Evolutionary conservation across 2,797 vertebrate genomes (phyloP).

Genomic region (Schizopygopsis malacanthus): DNA sequence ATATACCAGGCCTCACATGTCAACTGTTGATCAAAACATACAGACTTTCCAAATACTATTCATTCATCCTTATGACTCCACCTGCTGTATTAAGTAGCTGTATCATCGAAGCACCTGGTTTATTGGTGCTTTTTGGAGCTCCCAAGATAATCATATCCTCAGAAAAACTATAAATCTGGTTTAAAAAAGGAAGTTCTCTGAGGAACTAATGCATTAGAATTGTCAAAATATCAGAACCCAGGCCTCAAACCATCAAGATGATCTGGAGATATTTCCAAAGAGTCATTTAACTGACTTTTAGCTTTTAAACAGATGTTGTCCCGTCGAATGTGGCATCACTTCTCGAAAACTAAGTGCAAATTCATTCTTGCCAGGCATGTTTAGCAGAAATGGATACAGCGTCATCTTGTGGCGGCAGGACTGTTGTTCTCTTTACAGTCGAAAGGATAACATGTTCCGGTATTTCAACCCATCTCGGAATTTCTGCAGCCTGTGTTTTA

Average conservation of each 20-base stretch:
- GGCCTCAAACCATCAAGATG: not conserved
- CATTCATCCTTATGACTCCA: not conserved
- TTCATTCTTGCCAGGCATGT: not conserved
- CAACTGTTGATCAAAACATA: slow-evolving; percentile 15
- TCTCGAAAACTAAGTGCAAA: not conserved
- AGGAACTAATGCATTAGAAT: not conserved
- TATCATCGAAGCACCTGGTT: not conserved
- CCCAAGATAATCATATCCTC: not conserved
- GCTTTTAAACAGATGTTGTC: not conserved
- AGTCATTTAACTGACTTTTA: not conserved
- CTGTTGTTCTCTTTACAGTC: not conserved
- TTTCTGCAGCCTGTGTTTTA: not conserved
- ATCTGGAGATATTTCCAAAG: not conserved
- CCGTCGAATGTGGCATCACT: not conserved
- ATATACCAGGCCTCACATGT: slow-evolving; percentile 3
- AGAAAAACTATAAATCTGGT: not conserved
- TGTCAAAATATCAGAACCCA: not conserved
- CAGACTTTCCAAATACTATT: slow-evolving; percentile 1
- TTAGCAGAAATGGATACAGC: not conserved
- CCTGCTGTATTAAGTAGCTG: not conserved
- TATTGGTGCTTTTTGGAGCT: not conserved
- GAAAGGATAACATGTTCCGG: not conserved
- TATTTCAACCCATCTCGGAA: not conserved
- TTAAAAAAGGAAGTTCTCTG: not conserved
- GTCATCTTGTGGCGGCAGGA: not conserved